These are phyloP conservation scores for Aleiodes sp. DNA, from an alignment of 1,140 invertebrate genomes.

Conservation along the genomic window DNA sequence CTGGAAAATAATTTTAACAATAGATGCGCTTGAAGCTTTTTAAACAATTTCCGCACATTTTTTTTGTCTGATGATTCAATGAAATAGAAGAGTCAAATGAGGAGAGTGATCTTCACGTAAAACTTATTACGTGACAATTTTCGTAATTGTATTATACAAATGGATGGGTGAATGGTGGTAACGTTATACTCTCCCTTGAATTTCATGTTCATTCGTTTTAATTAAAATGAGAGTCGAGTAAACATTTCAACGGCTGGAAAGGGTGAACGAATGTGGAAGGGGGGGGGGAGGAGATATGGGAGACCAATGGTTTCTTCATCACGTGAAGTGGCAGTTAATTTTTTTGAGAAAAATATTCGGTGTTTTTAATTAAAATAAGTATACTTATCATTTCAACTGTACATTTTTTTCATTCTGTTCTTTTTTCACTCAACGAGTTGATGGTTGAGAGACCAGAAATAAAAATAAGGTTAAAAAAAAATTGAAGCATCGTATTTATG, in stretches of 20 bases:
- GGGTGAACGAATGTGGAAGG: too few species aligned
- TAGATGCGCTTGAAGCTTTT: too few species aligned
- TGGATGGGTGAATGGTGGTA: background rate
- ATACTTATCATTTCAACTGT: background rate
- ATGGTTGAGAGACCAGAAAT: too few species aligned
- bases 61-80: too few species aligned
- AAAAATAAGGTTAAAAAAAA: too few species aligned
- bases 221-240: background rate
- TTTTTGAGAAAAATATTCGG: slow-evolving; percentile 6
- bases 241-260: too few species aligned
- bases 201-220: background rate
- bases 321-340: background rate
- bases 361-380: slow-evolving; percentile 7
- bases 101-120: background rate
- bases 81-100: background rate
- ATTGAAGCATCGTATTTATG: too few species aligned
- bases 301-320: background rate
- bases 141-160: background rate
- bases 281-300: too few species aligned
- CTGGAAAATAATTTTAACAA: too few species aligned
- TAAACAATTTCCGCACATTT: too few species aligned
- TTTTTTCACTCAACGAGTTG: too few species aligned
- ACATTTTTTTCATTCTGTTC: background rate
- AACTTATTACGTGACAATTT: background rate
- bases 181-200: background rate